Evolutionary conservation across 2,113 vertebrate species (phyloP).

Genomic region (Alectura lathami): DNA sequence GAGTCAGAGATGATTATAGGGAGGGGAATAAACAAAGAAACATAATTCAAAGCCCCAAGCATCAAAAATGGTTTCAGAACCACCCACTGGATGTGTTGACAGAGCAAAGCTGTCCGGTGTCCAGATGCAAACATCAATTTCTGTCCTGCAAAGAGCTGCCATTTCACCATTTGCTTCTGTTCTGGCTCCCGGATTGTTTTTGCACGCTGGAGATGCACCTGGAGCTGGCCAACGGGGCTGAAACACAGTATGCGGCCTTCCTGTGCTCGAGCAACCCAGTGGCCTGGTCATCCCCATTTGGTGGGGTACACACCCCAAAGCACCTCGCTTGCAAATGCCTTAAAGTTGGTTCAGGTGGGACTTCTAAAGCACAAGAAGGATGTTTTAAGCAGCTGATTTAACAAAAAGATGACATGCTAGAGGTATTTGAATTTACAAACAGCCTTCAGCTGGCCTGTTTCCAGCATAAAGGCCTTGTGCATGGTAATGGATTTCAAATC

Average conservation of each 20-base stretch:
- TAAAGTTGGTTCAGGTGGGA: neutral
- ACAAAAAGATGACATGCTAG: neutral
- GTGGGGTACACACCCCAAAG: neutral
- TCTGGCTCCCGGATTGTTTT: neutral
- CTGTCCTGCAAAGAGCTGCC: neutral
- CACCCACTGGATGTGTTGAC: neutral
- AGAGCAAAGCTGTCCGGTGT: neutral
- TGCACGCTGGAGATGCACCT: neutral
- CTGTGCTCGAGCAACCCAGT: neutral
- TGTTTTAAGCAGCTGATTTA: neutral
- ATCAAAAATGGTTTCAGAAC: neutral
- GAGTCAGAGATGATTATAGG: neutral
- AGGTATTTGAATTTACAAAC: neutral
- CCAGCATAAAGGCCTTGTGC: neutral
- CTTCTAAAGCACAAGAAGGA: neutral
- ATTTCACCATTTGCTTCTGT: neutral
- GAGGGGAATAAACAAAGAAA: constrained; percentile 16
- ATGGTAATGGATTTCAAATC: constrained; percentile 61
- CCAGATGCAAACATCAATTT: neutral
- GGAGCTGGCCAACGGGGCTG: neutral
- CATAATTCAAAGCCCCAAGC: neutral
- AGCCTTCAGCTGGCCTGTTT: neutral
- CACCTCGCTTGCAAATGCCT: neutral
- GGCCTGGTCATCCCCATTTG: neutral
- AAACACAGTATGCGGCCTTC: neutral